These are phyloP conservation scores for Peromyscus nudipes DNA, from an alignment of 2,797 vertebrate species.

Conservation along the genomic window DNA sequence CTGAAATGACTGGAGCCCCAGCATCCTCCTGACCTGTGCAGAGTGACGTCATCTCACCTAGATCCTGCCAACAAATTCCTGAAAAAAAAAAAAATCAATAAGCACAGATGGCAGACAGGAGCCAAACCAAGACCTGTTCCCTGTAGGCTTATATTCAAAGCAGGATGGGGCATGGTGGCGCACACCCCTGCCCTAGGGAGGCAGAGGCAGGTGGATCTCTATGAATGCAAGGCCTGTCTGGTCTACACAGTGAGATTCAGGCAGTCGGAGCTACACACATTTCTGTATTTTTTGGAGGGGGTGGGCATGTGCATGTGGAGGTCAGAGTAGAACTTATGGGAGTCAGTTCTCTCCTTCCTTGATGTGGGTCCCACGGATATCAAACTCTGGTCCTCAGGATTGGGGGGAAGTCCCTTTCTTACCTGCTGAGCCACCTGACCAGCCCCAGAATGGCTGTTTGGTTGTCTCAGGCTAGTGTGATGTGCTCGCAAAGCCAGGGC, in stretches of 20 bases:
- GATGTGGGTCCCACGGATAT: background rate
- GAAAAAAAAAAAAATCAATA: conserved; percentile 46
- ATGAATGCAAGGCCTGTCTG: background rate
- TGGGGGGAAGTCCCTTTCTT: background rate
- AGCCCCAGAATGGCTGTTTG: conserved; percentile 22
- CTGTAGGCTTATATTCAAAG: background rate
- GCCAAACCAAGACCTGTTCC: background rate
- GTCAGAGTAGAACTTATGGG: background rate
- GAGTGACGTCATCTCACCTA: background rate
- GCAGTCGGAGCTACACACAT: background rate
- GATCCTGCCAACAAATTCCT: conserved; percentile 13
- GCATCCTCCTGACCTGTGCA: background rate
- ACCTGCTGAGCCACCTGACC: background rate
- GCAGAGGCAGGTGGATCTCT: background rate
- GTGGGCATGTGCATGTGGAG: background rate
- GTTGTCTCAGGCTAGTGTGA: background rate
- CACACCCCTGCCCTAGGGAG: background rate
- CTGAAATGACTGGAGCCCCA: background rate
- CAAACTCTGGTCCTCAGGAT: background rate
- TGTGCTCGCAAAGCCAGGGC: background rate
- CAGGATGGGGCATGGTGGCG: background rate
- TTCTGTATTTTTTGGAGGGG: background rate
- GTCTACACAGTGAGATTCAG: background rate
- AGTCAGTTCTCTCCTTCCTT: background rate
- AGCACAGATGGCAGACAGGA: conserved; percentile 22